These are phyloP conservation scores for Porites lobata DNA, from an alignment of 92 coral and sea anemone genomes.

Conservation along the genomic window DNA sequence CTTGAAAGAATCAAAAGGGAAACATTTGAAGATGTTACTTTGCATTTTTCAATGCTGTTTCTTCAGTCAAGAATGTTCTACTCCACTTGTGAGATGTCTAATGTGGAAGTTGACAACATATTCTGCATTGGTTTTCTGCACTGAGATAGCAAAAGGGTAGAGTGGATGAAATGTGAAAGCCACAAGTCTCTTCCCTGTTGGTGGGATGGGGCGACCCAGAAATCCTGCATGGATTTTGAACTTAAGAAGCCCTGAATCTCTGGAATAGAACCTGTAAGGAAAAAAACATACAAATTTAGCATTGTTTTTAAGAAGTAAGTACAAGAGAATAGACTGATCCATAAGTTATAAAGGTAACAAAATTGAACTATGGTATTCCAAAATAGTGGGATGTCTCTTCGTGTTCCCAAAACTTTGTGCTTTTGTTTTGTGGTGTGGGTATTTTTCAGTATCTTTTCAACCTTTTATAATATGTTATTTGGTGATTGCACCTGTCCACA, in stretches of 20 bases:
- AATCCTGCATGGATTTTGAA: constrained; percentile 99
- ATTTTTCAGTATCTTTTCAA: too few species aligned
- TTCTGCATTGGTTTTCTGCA: constrained; percentile 98
- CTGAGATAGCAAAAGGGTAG: constrained; percentile 98
- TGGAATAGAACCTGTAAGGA: constrained; percentile 90
- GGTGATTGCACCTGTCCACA: too few species aligned
- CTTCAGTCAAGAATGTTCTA: constrained; percentile 82
- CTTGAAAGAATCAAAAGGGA: background rate
- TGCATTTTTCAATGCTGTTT: background rate
- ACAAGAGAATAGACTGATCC: too few species aligned
- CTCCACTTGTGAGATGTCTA: constrained; percentile 83
- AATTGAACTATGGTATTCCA: too few species aligned
- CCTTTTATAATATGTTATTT: too few species aligned
- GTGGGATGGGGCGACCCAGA: constrained; percentile 98
- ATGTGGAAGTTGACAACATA: constrained; percentile 99
- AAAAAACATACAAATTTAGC: background rate
- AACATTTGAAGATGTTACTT: background rate
- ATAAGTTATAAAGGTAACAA: too few species aligned
- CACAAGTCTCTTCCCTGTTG: constrained; percentile 95
- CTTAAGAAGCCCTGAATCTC: constrained; percentile 98
- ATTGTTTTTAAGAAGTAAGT: too few species aligned
- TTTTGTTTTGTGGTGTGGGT: too few species aligned
- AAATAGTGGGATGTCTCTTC: too few species aligned
- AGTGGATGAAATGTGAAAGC: constrained; percentile 98
- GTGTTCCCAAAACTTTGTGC: too few species aligned